phyloP scores from a whole-genome alignment of 2,888 invertebrate species.

The Leistus spinibarbis region DNA sequence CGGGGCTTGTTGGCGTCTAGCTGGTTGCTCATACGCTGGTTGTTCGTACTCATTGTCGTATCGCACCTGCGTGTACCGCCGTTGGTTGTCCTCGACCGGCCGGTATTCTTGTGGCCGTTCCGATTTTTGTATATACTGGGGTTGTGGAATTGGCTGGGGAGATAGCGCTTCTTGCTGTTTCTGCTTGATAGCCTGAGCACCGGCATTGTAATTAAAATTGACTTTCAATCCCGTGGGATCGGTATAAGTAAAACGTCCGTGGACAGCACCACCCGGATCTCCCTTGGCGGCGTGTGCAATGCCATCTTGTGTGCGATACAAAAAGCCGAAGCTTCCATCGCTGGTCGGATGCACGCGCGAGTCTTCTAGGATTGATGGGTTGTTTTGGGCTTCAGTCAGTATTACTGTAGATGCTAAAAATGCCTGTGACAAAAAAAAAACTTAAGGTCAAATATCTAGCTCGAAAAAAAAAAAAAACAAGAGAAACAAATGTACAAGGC shows the following conservation, averaged over 20 bases:
- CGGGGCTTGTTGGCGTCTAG: slow-evolving; percentile 30
- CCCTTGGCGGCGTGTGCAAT: slow-evolving; percentile 55
- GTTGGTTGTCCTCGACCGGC: slow-evolving; percentile 26
- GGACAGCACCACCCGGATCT: slow-evolving; percentile 53
- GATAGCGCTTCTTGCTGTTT: slow-evolving; percentile 42
- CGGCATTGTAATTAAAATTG: slow-evolving; percentile 56
- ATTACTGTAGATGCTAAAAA: not conserved
- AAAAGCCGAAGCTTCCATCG: slow-evolving; percentile 57
- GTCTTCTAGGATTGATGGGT: slow-evolving; percentile 55
- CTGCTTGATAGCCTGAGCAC: slow-evolving; percentile 49
- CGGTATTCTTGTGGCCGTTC: not conserved
- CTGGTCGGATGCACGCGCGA: slow-evolving; percentile 53
- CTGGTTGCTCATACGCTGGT: slow-evolving; percentile 41
- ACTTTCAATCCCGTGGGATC: slow-evolving; percentile 57
- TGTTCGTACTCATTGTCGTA: slow-evolving; percentile 32
- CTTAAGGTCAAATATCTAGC: no score
- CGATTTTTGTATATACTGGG: slow-evolving; percentile 6
- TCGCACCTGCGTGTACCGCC: slow-evolving; percentile 30
- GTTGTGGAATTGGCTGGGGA: slow-evolving; percentile 10
- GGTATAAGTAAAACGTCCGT: slow-evolving; percentile 56
- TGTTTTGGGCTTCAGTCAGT: slow-evolving; percentile 35
- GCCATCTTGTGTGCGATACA: slow-evolving; percentile 57
- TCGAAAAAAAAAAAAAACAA: no score
- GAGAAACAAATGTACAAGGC: no score
- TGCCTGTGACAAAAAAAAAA: not conserved